These are phyloP conservation scores for Chitala chitala DNA, from an alignment of 2,113 vertebrate species.

Conservation along the genomic window DNA sequence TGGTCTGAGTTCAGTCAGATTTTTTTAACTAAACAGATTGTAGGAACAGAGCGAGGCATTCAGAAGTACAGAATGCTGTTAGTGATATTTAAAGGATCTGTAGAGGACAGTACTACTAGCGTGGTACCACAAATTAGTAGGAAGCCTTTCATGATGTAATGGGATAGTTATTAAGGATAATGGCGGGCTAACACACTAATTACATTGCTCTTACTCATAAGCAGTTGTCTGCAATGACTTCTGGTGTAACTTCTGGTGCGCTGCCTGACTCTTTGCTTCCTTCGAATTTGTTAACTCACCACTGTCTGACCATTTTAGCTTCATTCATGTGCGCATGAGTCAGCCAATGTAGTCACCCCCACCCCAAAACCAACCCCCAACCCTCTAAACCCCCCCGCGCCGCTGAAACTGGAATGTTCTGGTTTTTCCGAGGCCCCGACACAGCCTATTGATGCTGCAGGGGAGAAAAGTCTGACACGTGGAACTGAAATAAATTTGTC, in stretches of 20 bases:
- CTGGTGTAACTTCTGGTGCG: no score
- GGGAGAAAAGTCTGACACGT: slow-evolving; percentile 24
- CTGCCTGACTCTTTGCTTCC: no score
- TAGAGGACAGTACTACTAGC: not conserved
- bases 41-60: no score
- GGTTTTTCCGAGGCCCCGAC: not conserved
- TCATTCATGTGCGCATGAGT: no score
- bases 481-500: slow-evolving; percentile 40
- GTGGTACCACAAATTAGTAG: not conserved
- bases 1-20: no score
- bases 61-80: no score
- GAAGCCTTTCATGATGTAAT: not conserved
- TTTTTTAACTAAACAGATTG: no score
- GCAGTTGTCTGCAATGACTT: not conserved
- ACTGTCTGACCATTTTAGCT: not conserved
- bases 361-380: not conserved
- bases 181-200: not conserved
- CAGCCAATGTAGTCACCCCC: not conserved
- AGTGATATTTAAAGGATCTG: not conserved
- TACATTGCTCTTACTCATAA: not conserved
- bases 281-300: not conserved
- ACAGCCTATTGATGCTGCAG: not conserved
- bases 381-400: not conserved
- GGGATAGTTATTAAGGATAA: not conserved
- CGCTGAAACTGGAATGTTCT: not conserved